Conservation (phyloP, 2,113 vertebrate species). For the Galbula dea region DNA sequence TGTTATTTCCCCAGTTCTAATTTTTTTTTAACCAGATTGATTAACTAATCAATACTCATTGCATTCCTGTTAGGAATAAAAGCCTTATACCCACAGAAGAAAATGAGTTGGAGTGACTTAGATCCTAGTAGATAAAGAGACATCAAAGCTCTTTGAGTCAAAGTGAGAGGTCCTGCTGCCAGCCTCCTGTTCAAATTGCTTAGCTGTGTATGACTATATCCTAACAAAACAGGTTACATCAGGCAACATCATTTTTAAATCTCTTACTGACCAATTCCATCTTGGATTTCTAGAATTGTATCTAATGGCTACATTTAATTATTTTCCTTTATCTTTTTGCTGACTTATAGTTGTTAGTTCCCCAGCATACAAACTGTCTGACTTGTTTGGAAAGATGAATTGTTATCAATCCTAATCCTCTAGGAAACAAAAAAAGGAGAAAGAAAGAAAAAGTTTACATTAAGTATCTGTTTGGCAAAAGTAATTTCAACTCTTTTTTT, state of each 20-base stretch:
- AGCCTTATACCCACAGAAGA: not conserved
- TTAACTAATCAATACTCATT: not conserved
- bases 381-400: not conserved
- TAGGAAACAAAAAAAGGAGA: not conserved
- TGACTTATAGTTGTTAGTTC: not conserved
- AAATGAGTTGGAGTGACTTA: not conserved
- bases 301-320: conserved; percentile 9
- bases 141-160: not conserved
- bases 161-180: not conserved
- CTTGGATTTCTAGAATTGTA: not conserved
- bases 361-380: not conserved
- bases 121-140: not conserved
- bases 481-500: not conserved
- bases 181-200: not conserved
- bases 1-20: not conserved
- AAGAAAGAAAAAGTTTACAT: not conserved
- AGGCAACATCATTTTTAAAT: not conserved
- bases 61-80: not conserved
- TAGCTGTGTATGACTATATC: not conserved
- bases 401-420: not conserved
- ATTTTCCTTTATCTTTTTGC: not conserved
- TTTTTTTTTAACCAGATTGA: not conserved
- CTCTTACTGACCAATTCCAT: not conserved
- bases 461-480: not conserved
- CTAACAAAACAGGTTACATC: not conserved